A percentile compares a stretch with the other conserved stretches of the same genome.
These are phyloP conservation scores for Macrotis lagotis DNA, from an alignment of 2,113 vertebrate species.

Conservation along the genomic window DNA sequence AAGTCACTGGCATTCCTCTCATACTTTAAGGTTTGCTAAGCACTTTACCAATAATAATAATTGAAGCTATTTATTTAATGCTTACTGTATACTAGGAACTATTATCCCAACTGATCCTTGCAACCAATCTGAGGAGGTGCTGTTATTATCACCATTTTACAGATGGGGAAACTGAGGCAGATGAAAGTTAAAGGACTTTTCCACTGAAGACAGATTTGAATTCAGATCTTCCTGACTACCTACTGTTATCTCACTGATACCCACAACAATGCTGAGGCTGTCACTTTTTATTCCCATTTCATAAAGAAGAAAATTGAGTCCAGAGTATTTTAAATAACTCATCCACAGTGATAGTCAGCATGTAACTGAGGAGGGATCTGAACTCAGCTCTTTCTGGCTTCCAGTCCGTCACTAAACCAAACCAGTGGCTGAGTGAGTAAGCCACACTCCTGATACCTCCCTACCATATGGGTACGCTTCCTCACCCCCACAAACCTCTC, in stretches of 20 bases:
- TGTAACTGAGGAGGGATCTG: neutral
- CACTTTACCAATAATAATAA: neutral
- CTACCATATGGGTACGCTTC: neutral
- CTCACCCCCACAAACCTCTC: neutral
- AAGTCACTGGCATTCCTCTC: neutral
- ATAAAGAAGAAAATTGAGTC: too few relatives aligned
- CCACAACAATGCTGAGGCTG: neutral
- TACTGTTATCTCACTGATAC: neutral
- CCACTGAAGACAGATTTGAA: neutral
- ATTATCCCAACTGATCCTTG: neutral
- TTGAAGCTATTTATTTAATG: neutral
- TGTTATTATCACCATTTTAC: neutral
- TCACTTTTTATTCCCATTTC: too few relatives aligned
- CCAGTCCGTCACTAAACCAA: neutral
- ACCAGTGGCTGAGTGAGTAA: neutral
- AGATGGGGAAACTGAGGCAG: neutral
- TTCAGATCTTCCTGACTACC: neutral
- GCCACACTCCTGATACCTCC: neutral
- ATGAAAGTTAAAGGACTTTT: neutral
- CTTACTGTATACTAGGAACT: neutral
- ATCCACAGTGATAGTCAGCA: too few relatives aligned
- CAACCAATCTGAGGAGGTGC: neutral
- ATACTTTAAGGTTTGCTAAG: neutral
- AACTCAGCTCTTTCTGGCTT: neutral
- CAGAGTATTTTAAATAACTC: too few relatives aligned